phyloP scores from a whole-genome alignment of 2,888 invertebrate species.

The Hydrotaea cyrtoneurina region DNA sequence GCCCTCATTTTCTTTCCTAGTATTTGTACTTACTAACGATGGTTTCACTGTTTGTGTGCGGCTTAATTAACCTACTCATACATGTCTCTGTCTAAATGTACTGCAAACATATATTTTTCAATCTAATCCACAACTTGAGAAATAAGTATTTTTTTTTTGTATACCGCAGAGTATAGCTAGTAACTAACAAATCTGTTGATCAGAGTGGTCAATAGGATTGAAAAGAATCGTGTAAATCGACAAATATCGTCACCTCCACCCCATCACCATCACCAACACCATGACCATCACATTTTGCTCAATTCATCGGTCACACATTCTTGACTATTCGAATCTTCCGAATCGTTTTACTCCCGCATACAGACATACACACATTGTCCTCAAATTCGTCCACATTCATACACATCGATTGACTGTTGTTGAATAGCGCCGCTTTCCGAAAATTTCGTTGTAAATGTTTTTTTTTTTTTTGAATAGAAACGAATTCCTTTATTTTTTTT shows the following conservation, averaged over 20 bases:
- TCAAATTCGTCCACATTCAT: not conserved
- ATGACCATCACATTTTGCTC: not conserved
- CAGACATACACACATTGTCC: not conserved
- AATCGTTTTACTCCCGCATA: not conserved
- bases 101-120: not conserved
- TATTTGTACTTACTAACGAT: not conserved
- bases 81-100: slow-evolving; percentile 12
- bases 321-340: not conserved
- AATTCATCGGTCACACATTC: not conserved
- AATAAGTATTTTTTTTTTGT: slow-evolving; percentile 26
- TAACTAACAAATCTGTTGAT: slow-evolving; percentile 23
- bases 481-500: too few relatives aligned
- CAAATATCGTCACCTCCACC: not conserved
- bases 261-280: not conserved
- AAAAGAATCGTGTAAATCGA: not conserved
- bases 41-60: slow-evolving; percentile 20
- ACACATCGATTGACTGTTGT: not conserved
- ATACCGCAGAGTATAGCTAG: slow-evolving; percentile 29
- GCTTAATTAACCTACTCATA: not conserved
- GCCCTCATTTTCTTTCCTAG: not conserved
- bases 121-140: slow-evolving; percentile 3
- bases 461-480: too few relatives aligned
- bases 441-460: too few relatives aligned
- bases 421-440: not conserved
- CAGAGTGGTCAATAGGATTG: slow-evolving; percentile 8